These are phyloP conservation scores for Hipparchia semele DNA, from an alignment of 2,888 invertebrate genomes.

Conservation along the genomic window DNA sequence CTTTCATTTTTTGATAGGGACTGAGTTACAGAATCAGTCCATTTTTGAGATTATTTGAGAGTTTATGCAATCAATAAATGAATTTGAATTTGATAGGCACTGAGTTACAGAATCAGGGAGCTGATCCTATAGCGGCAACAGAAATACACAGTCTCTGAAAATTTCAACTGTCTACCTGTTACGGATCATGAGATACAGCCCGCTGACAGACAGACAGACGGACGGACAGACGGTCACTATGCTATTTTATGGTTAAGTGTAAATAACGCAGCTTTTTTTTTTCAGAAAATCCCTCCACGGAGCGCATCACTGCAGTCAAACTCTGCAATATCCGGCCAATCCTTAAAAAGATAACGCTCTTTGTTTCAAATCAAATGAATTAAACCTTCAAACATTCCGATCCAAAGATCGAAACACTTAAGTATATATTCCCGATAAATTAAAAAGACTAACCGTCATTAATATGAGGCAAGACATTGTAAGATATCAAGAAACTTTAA, in stretches of 20 bases:
- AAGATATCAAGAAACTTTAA: slow-evolving; percentile 56
- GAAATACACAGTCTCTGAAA: too few relatives aligned
- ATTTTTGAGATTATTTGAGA: too few relatives aligned
- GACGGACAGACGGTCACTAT: too few relatives aligned
- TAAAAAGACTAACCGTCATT: slow-evolving; percentile 67
- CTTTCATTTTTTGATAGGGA: background rate
- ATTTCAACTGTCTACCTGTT: too few relatives aligned
- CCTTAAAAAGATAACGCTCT: background rate
- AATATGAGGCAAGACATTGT: slow-evolving; percentile 55
- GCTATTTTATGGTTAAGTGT: background rate
- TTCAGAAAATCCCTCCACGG: too few relatives aligned
- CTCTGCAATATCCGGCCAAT: background rate
- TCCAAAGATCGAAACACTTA: slow-evolving; percentile 21
- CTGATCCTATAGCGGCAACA: too few relatives aligned
- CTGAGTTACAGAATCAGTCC: too few relatives aligned
- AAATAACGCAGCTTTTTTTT: background rate
- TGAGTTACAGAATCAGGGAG: too few relatives aligned
- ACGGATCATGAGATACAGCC: too few relatives aligned
- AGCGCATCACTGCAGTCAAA: background rate
- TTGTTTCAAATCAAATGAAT: slow-evolving; percentile 18
- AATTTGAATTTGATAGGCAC: too few relatives aligned
- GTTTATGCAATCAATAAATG: too few relatives aligned
- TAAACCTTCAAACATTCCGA: slow-evolving; percentile 20
- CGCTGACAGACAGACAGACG: too few relatives aligned
- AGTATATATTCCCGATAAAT: slow-evolving; percentile 62